Base-by-base conservation (phyloP, 2,888 invertebrate genomes). In the Allophyes oxyacanthae region DNA sequence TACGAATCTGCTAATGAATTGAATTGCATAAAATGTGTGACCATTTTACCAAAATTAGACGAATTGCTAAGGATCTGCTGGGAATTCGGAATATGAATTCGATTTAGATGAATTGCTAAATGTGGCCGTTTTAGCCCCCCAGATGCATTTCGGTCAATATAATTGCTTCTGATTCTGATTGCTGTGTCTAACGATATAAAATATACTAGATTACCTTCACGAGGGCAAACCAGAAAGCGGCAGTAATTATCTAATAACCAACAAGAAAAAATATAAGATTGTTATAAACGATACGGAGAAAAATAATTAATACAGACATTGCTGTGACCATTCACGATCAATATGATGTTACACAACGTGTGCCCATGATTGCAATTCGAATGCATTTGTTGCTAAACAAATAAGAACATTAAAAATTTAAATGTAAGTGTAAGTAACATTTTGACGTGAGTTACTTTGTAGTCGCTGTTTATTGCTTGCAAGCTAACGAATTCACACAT, bases 121-220 rank as follows among this genome's bases (percentile, higher is more conserved):
- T n/a, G n/a, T n/a, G n/a, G n/a, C n/a, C n/a, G n/a, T n/a, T n/a
- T n/a, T n/a, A n/a, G n/a, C n/a, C n/a, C n/a, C n/a, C n/a, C n/a
- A n/a, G 43, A 33, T 37, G 44, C 28, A 45, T 51, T 33, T 57
- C 57, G 51, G 53, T 57, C 55, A 51, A 38, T 64, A 53, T 62
- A 54, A 58, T n/a, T n/a, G n/a, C n/a, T n/a, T n/a, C 55, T 58
- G 15, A 41, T 49, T 49, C 46, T 48, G 43, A 49, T 49, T 48
- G 52, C 57, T 37, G 40, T 36, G 41, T 50, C 49, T 58, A 64
- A 46, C 51, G 46, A 41, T 50, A 51, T 44, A 48, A 64, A 67
- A 66, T 58, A 41, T 33, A 64, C 46, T 45, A 20, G 63, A 53
- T 80, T 72, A 70, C 77, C 72, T 77, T 69, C 61, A 60, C 36